Conservation (phyloP, 2,888 invertebrate genomes). For the Pristionchus arcanus region DNA sequence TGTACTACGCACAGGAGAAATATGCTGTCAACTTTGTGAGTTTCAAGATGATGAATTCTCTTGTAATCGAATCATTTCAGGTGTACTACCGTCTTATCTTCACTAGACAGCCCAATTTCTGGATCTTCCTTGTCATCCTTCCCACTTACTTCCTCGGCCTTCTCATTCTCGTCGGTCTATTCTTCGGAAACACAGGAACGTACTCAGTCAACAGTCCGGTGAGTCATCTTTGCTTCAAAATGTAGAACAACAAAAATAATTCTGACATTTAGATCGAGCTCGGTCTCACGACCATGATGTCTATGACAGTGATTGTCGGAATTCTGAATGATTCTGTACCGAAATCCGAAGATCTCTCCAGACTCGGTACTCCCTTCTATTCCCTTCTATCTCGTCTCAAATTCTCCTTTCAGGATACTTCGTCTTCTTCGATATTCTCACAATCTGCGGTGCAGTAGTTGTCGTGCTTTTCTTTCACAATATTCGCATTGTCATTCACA, state of each 20-base stretch:
- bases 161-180: slow-evolving; percentile 14
- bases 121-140: neutral
- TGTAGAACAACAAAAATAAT: neutral
- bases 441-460: slow-evolving; percentile 29
- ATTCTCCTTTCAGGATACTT: neutral
- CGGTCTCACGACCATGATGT: slow-evolving; percentile 23
- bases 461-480: slow-evolving; percentile 38
- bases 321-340: slow-evolving; percentile 21
- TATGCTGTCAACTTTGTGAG: slow-evolving; percentile 31
- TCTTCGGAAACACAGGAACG: neutral
- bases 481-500: neutral
- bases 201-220: slow-evolving; percentile 20
- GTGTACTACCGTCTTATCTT: slow-evolving; percentile 32
- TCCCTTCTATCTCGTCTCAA: neutral
- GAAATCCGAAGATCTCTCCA: neutral
- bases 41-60: neutral
- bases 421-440: slow-evolving; percentile 33
- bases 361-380: neutral
- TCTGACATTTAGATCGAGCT: neutral
- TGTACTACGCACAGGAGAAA: slow-evolving; percentile 21
- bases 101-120: slow-evolving; percentile 32
- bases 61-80: neutral
- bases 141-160: slow-evolving; percentile 23
- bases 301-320: slow-evolving; percentile 13
- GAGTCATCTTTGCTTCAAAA: neutral